Evolutionary conservation across 2,113 vertebrate species (phyloP), one percentile per base, ranked within the genome.

Genomic region (Arvicanthis niloticus): DNA sequence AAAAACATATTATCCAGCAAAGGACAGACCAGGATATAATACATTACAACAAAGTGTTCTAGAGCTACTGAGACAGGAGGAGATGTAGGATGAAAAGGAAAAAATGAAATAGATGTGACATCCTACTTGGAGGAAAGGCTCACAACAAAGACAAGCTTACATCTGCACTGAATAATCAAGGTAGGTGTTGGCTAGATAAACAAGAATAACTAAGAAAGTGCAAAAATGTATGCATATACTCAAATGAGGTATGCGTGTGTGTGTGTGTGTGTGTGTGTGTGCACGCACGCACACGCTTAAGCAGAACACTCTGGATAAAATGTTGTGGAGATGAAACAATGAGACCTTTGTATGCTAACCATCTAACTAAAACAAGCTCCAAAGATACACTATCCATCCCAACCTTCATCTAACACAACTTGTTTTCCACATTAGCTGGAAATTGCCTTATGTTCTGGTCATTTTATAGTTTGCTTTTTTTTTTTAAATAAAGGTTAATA

Each of bases 311-410:
- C 45, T 85, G 51, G 31, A 73, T 7, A 82, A 21, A 84, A 8
- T 42, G 53, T 68, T 62, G 62, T 37, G 51, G 76, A 65, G 58
- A 89, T 82, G 53, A 80, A 95, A 91, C 51, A n/a, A 37, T 72
- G 53, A 93, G n/a, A 81, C 58, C 60, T 89, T 84, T 92, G 80
- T 80, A 76, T 45, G n/a, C 29, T 75, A 87, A 89, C 48, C 17
- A 48, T 82, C 89, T 82, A 91, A 81, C 73, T 78, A 80, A 96
- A 96, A 92, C 58, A 94, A 95, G 45, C 45, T 68, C 65, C 45
- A 89, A 95, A 91, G 56, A 6, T 34, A 13, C 8, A 75, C 48
- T 89, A 77, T 86, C 80, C 26, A 62, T 53, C 67, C 19, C 37
- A 89, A 67, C 8, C 90, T 29, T 90, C n/a, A 34, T 37, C 86